Conservation (phyloP, 2,797 vertebrate species). For the Acestrorhynchus altus region DNA sequence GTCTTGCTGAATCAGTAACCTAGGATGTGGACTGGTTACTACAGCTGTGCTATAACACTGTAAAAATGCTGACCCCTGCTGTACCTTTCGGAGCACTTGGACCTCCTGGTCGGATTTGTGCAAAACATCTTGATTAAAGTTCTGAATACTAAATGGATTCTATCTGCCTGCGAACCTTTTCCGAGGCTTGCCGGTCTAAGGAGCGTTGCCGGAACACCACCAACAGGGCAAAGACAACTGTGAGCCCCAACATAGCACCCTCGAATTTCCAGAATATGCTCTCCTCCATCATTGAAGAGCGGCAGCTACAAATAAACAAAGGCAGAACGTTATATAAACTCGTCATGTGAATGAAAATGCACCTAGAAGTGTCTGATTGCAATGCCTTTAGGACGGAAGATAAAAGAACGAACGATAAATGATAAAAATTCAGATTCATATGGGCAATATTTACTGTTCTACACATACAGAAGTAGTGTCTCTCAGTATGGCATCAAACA, state of each 20-base stretch:
- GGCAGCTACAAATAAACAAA: constrained; percentile 78
- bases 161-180: constrained; percentile 94
- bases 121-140: constrained; percentile 15
- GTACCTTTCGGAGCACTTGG: constrained; percentile 3
- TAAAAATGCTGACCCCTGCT: constrained; percentile 13
- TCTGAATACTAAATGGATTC: constrained; percentile 84
- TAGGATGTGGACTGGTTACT: constrained; percentile 19
- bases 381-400: no score
- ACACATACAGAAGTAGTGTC: no score
- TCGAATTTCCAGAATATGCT: constrained; percentile 91
- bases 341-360: no score
- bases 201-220: constrained; percentile 85
- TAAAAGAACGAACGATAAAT: no score
- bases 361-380: no score
- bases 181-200: constrained; percentile 88
- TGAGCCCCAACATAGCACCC: constrained; percentile 78
- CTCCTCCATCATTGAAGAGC: constrained; percentile 85
- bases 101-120: constrained; percentile 7
- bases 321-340: background rate
- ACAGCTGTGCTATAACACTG: constrained; percentile 24
- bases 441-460: no score
- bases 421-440: no score
- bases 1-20: background rate
- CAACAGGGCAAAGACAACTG: constrained; percentile 76
- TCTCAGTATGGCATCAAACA: no score